A percentile compares a stretch with the other conserved stretches of the same genome.
These are phyloP conservation scores for Oxyteleia sp. DNA, from an alignment of 2,888 invertebrate genomes.

Conservation along the genomic window DNA sequence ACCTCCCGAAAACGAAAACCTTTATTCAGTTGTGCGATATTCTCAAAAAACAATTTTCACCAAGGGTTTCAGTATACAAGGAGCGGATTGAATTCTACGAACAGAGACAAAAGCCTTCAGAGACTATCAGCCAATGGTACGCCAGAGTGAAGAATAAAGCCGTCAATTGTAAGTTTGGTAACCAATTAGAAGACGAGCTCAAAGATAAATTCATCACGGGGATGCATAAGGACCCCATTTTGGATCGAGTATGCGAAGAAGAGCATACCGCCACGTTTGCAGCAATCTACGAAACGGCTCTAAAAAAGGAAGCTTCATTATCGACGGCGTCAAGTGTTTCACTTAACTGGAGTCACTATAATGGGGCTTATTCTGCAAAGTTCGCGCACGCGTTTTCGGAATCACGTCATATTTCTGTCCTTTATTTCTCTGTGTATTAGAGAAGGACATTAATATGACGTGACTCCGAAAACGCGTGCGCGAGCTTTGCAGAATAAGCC, in stretches of 20 bases:
- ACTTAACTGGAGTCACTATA: too few relatives aligned
- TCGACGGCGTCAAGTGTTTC: constrained; percentile 8
- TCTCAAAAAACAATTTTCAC: constrained; percentile 34
- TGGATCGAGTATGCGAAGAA: too few relatives aligned
- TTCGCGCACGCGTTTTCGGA: too few relatives aligned
- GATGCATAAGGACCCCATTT: constrained; percentile 39
- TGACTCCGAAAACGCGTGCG: too few relatives aligned
- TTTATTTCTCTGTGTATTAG: too few relatives aligned
- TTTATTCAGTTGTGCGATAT: constrained; percentile 14
- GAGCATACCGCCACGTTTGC: constrained; percentile 34
- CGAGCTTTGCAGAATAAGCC: too few relatives aligned
- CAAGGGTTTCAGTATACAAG: constrained; percentile 29
- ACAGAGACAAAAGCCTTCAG: constrained; percentile 74
- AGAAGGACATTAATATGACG: too few relatives aligned
- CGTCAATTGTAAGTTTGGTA: constrained; percentile 68
- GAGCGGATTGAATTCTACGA: constrained; percentile 6
- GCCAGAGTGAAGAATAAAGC: constrained; percentile 79
- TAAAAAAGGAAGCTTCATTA: constrained; percentile 67
- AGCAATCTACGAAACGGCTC: constrained; percentile 52
- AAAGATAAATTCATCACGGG: constrained; percentile 77
- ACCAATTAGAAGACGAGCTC: constrained; percentile 69
- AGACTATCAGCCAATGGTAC: constrained; percentile 73
- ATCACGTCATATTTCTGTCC: too few relatives aligned
- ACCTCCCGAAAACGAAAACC: constrained; percentile 18
- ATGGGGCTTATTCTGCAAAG: too few relatives aligned